A percentile compares a stretch with the other conserved stretches of the same genome.
phyloP scores from a whole-genome alignment of 2,113 vertebrate species.

The Coptodon rendalli region DNA sequence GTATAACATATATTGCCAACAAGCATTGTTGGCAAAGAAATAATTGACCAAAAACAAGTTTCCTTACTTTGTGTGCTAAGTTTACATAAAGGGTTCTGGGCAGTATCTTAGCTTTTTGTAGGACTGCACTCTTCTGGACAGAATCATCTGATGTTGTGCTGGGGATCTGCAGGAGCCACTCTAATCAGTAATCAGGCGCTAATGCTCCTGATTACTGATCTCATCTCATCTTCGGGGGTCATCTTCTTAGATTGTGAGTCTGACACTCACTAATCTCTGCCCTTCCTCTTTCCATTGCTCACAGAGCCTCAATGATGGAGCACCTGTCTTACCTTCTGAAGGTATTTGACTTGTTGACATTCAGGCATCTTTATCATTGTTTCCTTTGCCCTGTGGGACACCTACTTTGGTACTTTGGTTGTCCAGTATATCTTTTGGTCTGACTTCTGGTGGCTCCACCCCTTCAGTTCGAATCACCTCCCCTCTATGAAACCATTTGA shows the following conservation, averaged over 20 bases:
- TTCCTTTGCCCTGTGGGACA: not conserved
- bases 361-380: not conserved
- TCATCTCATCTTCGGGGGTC: not conserved
- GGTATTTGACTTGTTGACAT: not conserved
- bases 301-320: not conserved
- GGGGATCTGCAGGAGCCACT: not conserved
- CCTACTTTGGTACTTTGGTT: not conserved
- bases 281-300: not conserved
- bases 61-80: not conserved
- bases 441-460: not conserved
- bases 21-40: not conserved
- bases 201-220: not conserved
- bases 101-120: not conserved
- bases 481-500: not conserved
- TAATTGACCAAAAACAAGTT: not conserved
- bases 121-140: not conserved
- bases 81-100: not conserved
- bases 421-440: not conserved
- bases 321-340: not conserved
- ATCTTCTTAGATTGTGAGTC: not conserved
- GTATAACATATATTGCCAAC: not conserved
- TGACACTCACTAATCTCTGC: not conserved
- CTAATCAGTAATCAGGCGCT: no score
- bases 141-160: not conserved
- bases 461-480: not conserved